Base-by-base conservation (phyloP, 2,888 invertebrate species). In the Drosophila nr. fundita region DNA sequence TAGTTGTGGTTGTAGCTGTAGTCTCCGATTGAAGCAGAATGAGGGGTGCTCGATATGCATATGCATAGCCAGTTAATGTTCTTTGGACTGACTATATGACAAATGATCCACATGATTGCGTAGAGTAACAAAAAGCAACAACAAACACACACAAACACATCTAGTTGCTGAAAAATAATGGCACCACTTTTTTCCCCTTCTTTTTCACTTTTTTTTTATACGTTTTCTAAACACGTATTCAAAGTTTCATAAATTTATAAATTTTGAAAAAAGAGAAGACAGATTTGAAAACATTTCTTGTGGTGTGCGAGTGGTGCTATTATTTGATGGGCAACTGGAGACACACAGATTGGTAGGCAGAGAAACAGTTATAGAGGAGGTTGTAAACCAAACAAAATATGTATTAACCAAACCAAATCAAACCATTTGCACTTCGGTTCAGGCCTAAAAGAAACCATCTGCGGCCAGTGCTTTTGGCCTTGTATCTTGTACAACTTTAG, bases 361-460 rank as follows among this genome's bases (percentile, higher is more conserved):
- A 61, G 63, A 72, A 24, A 45, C 24, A 15, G 45, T 45, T 45
- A 45, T 45, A 24, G 45, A 45, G 45, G 45, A 45, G 45, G 45
- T 45, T 49, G 69, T 76, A 76, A 80, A 83, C 73, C 75, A 76
- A 73, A 63, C 45, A 42, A 62, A 48, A 55, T 42, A 42, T 45
- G 29, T 42, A 62, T 62, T 75, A 76, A 73, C 69, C 80, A 80
- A 79, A 82, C 83, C 71, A 76, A 76, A 73, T 68, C 80, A 80
- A 79, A 82, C 83, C 73, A 70, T 71, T 73, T 81, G 71, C 88
- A 78, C 66, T 72, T 70, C 67, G 79, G 66, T 77, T 80, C 87
- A 90, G 91, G 92, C 82, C 92, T 93, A 93, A 93, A 92, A 92
- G 92, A 92, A 93, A 92, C 92, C 93, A 91, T 93, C 92, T 87